A percentile compares a stretch with the other conserved stretches of the same genome.
phyloP scores from a whole-genome alignment of 1,140 invertebrate species.

The Pachyrhynchus sulphureomaculatus region DNA sequence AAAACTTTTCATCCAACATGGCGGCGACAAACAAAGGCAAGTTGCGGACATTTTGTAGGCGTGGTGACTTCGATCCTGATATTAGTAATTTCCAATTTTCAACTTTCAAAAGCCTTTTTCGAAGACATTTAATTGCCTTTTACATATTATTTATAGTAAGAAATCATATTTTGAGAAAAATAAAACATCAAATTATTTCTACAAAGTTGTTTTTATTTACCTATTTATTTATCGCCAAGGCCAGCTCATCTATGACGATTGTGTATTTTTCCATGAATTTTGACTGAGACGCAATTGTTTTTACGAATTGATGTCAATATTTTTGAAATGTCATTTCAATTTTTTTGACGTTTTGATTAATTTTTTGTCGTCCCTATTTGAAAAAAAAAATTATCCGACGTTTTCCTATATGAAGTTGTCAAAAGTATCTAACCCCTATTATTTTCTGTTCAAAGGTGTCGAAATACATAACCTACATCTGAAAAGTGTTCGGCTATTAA shows the following conservation, averaged over 20 bases:
- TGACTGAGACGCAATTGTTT: not conserved
- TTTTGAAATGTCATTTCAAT: not conserved
- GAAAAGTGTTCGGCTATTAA: too few species aligned
- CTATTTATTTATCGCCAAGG: slow-evolving; percentile 15
- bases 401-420: too few species aligned
- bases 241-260: not conserved
- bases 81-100: slow-evolving; percentile 16
- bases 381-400: too few species aligned
- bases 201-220: slow-evolving; percentile 36
- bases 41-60: slow-evolving; percentile 49
- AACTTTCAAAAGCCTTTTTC: not conserved
- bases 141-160: not conserved
- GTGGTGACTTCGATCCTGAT: slow-evolving; percentile 37
- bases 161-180: slow-evolving; percentile 12
- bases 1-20: slow-evolving; percentile 51
- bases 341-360: not conserved
- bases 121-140: not conserved
- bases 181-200: slow-evolving; percentile 24
- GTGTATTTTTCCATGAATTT: not conserved
- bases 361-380: too few species aligned
- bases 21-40: slow-evolving; percentile 44
- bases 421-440: too few species aligned
- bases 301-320: not conserved
- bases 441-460: too few species aligned
- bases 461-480: too few species aligned